Evolutionary conservation across 2,888 invertebrate species (phyloP).

Genomic region (Strigamia transsilvanica): DNA sequence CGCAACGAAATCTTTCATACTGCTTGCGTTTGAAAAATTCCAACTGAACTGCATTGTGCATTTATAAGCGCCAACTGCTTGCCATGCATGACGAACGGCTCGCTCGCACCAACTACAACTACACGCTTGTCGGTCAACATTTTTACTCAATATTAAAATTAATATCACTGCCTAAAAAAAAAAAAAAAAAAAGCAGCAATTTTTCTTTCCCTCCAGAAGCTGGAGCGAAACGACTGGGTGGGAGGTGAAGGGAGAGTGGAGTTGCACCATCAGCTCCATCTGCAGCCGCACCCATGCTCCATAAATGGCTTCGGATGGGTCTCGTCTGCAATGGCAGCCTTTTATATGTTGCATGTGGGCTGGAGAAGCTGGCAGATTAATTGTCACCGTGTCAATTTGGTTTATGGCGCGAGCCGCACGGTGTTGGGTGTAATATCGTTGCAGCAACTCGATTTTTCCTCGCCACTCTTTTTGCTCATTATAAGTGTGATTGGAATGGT

Average conservation of each 20-base stretch:
- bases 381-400: constrained; percentile 15
- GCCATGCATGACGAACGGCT: constrained; percentile 4
- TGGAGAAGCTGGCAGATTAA: constrained; percentile 10
- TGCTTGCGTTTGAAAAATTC: constrained; percentile 7
- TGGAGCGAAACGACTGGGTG: too few relatives aligned
- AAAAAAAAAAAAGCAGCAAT: too few relatives aligned
- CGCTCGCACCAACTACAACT: background rate
- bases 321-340: background rate
- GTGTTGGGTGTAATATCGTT: background rate
- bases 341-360: background rate
- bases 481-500: background rate
- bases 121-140: background rate
- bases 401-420: background rate
- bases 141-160: too few relatives aligned
- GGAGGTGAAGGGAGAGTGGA: too few relatives aligned
- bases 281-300: background rate
- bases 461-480: too few relatives aligned
- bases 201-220: too few relatives aligned
- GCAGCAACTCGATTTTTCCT: background rate
- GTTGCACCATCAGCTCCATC: constrained; percentile 20
- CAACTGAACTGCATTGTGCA: constrained; percentile 20
- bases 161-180: too few relatives aligned
- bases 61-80: background rate
- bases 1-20: background rate
- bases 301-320: constrained; percentile 4